Evolutionary conservation across 1,140 invertebrate species (phyloP).

Genomic region (Glomeris maerens): DNA sequence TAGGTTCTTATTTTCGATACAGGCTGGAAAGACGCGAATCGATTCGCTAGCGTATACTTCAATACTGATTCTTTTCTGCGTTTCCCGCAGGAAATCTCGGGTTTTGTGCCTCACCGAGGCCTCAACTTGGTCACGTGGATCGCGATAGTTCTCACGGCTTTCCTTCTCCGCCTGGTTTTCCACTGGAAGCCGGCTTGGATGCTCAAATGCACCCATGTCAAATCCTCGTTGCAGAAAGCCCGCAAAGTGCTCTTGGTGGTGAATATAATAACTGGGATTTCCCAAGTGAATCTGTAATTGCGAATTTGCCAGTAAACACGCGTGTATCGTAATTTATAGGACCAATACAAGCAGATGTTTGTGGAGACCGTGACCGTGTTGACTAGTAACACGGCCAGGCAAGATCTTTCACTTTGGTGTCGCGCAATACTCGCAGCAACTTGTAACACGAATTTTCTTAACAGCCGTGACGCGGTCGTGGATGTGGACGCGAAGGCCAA

Average conservation of each 20-base stretch:
- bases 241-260: conserved; percentile 61
- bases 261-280: too few species aligned
- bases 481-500: background rate
- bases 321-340: conserved; percentile 1
- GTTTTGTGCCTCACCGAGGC: conserved; percentile 40
- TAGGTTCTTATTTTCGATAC: too few species aligned
- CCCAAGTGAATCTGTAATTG: background rate
- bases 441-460: too few species aligned
- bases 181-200: conserved; percentile 73
- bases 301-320: background rate
- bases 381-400: background rate
- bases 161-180: conserved; percentile 60
- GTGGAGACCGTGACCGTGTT: conserved; percentile 7
- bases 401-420: background rate
- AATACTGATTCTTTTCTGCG: conserved; percentile 21
- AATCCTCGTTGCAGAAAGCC: conserved; percentile 53
- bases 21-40: too few species aligned
- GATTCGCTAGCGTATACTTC: too few species aligned
- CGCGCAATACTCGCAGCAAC: background rate
- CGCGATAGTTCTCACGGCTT: conserved; percentile 48
- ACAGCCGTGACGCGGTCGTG: too few species aligned
- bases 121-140: conserved; percentile 43
- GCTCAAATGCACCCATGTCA: conserved; percentile 53
- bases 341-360: conserved; percentile 9
- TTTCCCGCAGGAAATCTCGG: conserved; percentile 47